Conservation (phyloP, 1,140 invertebrate genomes). For the Drosophila novamexicana region DNA sequence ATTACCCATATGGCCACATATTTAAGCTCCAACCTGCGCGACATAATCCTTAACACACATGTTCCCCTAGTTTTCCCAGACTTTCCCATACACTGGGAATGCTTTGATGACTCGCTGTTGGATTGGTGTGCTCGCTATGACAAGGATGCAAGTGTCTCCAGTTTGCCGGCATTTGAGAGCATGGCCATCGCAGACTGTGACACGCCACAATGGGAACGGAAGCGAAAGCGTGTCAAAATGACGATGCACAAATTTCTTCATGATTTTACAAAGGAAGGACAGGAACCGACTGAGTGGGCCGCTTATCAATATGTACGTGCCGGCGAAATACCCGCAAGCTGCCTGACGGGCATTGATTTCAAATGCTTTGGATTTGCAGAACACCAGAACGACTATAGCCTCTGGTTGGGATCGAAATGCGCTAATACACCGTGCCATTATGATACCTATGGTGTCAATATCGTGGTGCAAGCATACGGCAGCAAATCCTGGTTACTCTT, state of each 20-base stretch:
- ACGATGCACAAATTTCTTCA: conserved; percentile 87
- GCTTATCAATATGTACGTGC: conserved; percentile 85
- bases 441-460: conserved; percentile 97
- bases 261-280: conserved; percentile 74
- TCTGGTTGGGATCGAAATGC: conserved; percentile 95
- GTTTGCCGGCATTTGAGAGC: conserved; percentile 83
- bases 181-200: conserved; percentile 84
- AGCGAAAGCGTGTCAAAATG: conserved; percentile 85
- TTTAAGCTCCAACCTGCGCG: conserved; percentile 42
- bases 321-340: conserved; percentile 55
- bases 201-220: conserved; percentile 91
- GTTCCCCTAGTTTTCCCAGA: conserved; percentile 65
- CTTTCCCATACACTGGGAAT: conserved; percentile 66
- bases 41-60: conserved; percentile 70
- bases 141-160: conserved; percentile 42
- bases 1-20: conserved; percentile 13
- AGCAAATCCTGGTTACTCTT: conserved; percentile 98
- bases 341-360: conserved; percentile 67
- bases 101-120: conserved; percentile 71
- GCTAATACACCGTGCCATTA: conserved; percentile 97
- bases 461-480: conserved; percentile 95
- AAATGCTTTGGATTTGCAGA: conserved; percentile 88
- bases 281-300: conserved; percentile 86
- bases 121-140: conserved; percentile 85
- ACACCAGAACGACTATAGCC: conserved; percentile 90